phyloP scores from a whole-genome alignment of 2,888 invertebrate species.

The Caenorhabditis sp. region DNA sequence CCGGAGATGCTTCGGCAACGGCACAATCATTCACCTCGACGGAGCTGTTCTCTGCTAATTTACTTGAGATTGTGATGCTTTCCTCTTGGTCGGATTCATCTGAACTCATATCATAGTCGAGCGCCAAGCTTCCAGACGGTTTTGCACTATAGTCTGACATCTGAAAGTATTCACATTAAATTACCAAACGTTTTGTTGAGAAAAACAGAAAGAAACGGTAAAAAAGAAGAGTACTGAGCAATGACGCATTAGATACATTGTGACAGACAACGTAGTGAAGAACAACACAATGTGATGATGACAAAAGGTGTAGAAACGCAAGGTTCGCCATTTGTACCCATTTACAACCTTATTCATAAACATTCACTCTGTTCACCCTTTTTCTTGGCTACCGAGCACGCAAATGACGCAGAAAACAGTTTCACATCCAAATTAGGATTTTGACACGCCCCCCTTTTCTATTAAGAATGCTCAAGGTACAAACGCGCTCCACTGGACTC shows the following conservation, averaged over 20 bases:
- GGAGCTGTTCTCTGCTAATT: background rate
- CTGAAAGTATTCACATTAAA: no score
- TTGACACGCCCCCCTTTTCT: background rate
- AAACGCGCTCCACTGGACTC: slow-evolving; percentile 44
- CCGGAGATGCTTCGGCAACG: slow-evolving; percentile 28
- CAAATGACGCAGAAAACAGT: background rate
- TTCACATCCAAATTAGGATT: background rate
- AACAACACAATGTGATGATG: no score
- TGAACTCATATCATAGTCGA: slow-evolving; percentile 27
- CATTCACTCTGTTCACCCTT: background rate
- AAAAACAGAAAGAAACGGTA: slow-evolving; percentile 1
- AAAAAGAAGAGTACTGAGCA: background rate
- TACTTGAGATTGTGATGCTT: background rate
- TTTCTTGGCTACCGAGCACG: background rate
- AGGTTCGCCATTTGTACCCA: background rate
- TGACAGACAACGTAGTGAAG: no score
- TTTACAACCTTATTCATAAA: background rate
- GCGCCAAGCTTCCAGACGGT: slow-evolving; percentile 38
- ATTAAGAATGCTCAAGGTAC: background rate
- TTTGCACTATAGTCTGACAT: slow-evolving; percentile 40
- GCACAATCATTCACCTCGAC: slow-evolving; percentile 9
- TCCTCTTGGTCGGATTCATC: slow-evolving; percentile 28
- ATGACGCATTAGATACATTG: no score
- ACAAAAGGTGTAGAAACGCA: no score
- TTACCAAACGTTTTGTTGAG: no score